Conservation (phyloP, 2,888 invertebrate genomes). For the Micoletzkya japonica region DNA sequence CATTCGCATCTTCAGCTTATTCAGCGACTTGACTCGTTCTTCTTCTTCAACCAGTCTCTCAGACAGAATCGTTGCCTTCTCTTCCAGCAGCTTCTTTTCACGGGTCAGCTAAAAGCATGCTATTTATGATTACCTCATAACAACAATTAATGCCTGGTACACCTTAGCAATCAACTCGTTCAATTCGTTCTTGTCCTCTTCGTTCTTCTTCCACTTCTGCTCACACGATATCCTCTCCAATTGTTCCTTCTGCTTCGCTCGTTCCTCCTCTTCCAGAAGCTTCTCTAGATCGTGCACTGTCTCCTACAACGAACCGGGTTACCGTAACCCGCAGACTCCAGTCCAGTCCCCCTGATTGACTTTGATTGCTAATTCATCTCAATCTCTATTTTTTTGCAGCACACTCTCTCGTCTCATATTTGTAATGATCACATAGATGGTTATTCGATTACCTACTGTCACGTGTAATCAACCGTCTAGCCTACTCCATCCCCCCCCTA, state of each 20-base stretch:
- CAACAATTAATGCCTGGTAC: background rate
- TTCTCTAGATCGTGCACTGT: constrained; percentile 59
- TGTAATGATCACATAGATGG: no score
- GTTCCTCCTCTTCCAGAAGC: constrained; percentile 90
- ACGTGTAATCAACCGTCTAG: background rate
- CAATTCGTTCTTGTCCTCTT: constrained; percentile 30
- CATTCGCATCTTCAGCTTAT: constrained; percentile 23
- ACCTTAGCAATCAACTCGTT: constrained; percentile 35
- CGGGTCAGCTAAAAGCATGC: constrained; percentile 72
- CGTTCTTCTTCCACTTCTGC: constrained; percentile 18
- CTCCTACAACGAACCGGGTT: constrained; percentile 34
- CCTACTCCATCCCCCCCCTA: background rate
- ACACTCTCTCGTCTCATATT: no score
- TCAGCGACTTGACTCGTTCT: constrained; percentile 76
- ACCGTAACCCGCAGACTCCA: no score
- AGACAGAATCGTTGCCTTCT: constrained; percentile 85
- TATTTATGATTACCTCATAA: background rate
- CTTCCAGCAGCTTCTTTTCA: constrained; percentile 92
- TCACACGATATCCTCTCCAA: constrained; percentile 73
- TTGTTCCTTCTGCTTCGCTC: constrained; percentile 90
- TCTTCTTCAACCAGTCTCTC: constrained; percentile 94
- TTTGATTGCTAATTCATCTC: no score
- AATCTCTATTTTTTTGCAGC: no score
- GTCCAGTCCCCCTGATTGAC: no score
- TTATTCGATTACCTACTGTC: no score